A percentile compares a stretch with the other conserved stretches of the same genome.
phyloP scores from a whole-genome alignment of 2,797 vertebrate species.

The Hafferia zeledoni region DNA sequence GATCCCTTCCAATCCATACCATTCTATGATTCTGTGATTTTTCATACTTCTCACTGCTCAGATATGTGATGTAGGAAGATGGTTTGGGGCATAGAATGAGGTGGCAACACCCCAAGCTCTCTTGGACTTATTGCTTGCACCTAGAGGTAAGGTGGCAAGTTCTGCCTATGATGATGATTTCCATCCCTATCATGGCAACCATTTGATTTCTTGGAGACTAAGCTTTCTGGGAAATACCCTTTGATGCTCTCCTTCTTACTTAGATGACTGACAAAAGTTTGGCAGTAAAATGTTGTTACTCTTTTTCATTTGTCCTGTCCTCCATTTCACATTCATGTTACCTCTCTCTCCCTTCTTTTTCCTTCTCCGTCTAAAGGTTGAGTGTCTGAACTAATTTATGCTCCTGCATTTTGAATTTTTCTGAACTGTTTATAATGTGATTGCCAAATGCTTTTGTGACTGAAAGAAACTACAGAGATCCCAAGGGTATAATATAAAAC shows the following conservation, averaged over 20 bases:
- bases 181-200: neutral
- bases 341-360: neutral
- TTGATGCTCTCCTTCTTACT: neutral
- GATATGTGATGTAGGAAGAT: neutral
- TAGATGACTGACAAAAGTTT: neutral
- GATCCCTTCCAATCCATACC: neutral
- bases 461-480: slow-evolving; percentile 12
- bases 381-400: slow-evolving; percentile 22
- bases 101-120: neutral
- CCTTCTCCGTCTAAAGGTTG: slow-evolving; percentile 19
- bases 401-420: slow-evolving; percentile 16
- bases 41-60: neutral
- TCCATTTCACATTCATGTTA: neutral
- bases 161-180: neutral
- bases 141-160: neutral
- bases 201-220: neutral
- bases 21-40: neutral
- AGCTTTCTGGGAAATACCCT: neutral
- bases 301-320: neutral
- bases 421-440: neutral
- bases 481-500: slow-evolving; percentile 42
- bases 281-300: neutral
- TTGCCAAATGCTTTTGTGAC: slow-evolving; percentile 28
- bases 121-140: neutral
- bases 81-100: neutral